phyloP scores from a whole-genome alignment of 2,888 invertebrate genomes.

The Lasioglossum villosulum region DNA sequence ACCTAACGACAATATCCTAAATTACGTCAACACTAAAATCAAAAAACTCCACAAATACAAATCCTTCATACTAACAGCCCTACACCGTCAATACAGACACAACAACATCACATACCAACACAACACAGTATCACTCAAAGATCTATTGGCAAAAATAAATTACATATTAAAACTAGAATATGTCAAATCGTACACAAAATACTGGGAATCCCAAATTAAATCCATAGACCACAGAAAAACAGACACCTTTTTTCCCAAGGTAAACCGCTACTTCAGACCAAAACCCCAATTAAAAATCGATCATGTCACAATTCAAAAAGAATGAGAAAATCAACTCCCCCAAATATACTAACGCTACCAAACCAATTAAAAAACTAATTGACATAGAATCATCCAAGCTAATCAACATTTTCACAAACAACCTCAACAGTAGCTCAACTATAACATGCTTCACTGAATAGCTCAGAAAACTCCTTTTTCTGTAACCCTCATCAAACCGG shows the following conservation, averaged over 20 bases:
- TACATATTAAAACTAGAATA: too few species aligned
- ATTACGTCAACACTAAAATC: too few species aligned
- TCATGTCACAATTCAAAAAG: not conserved
- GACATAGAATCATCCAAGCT: not conserved
- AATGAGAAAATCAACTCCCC: not conserved
- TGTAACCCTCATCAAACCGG: not conserved
- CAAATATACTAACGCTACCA: not conserved
- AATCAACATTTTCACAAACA: not conserved
- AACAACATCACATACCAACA: rapidly evolving
- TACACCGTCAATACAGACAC: not conserved
- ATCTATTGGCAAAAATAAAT: rapidly evolving
- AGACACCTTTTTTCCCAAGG: too few species aligned
- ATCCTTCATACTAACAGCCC: too few species aligned
- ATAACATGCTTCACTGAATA: not conserved
- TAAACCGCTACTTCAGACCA: not conserved
- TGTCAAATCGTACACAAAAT: too few species aligned
- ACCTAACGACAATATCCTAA: not conserved
- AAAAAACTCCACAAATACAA: too few species aligned
- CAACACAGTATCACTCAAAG: rapidly evolving
- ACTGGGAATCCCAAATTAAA: too few species aligned
- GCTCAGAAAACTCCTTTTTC: rapidly evolving
- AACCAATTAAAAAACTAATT: not conserved
- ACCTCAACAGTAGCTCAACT: not conserved
- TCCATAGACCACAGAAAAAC: too few species aligned
- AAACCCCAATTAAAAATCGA: not conserved